Evolutionary conservation across 2,797 vertebrate species (phyloP), one percentile per base, ranked within the genome.

Genomic region (Spea hammondii): DNA sequence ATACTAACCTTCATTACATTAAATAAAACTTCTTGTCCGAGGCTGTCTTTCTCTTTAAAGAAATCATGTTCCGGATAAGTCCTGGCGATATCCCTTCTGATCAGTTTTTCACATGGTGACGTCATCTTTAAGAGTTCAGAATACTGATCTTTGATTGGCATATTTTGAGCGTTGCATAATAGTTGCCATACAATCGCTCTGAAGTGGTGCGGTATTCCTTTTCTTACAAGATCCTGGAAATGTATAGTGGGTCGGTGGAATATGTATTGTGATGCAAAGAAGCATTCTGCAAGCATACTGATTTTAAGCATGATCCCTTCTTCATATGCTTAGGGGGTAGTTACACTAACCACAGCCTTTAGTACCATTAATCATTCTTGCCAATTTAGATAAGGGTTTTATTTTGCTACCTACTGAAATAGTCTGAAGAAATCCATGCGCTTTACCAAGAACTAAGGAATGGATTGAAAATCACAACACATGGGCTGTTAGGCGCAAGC

Each of bases 101-200:
- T 99, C 74, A 99, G 87, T 85, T 97, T 99, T 91, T 99, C 98
- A 78, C 95, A 99, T 45, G 97, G 97, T 3, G 97, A 99, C 0
- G 97, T 98, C 97, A 98, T 98, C 90, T 99, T 99, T 86, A 99
- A 89, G 67, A 99, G 94, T 83, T 99, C 97, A 0, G 96, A 98
- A 93, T 99, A 99, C 85, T 99, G 97, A 83, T 99, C 97, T 87
- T 99, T 99, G 88, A 99, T 97, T 82, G 97, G 89, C 95, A 98
- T 95, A 82, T 93, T 97, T 85, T 99, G 97, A 83, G 98, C 98
- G 65, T 91, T 94, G 85, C 97, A 98, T 83, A 99, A 77, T 78
- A 99, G 93, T 84, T 99, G 98, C 98, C 98, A 99, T 72, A 98
- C 97, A 83, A 99, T 99, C 57, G 96, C 97, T 88, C 98, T 91